Conservation (phyloP, 2,797 vertebrate species). For the Macropodus opercularis region DNA sequence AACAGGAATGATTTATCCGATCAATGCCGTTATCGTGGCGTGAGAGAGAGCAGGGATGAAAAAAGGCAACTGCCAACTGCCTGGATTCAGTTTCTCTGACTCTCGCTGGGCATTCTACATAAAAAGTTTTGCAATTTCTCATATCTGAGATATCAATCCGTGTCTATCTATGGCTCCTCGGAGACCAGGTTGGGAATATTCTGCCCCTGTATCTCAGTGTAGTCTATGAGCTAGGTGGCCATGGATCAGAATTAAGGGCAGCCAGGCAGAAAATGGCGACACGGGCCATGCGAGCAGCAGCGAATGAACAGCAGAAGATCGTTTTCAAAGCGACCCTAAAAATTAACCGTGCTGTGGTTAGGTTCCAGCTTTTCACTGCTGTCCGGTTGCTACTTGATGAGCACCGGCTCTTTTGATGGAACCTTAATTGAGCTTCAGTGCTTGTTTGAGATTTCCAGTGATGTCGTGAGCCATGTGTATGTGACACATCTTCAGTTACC, state of each 20-base stretch:
- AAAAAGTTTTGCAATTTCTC: constrained; percentile 45
- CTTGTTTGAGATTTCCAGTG: constrained; percentile 64
- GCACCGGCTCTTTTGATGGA: constrained; percentile 49
- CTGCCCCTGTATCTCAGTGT: constrained; percentile 39
- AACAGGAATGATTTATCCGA: background rate
- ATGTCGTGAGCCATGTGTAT: constrained; percentile 43
- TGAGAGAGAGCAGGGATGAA: background rate
- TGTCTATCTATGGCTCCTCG: constrained; percentile 40
- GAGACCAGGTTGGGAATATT: constrained; percentile 59
- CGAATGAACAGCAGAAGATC: constrained; percentile 68
- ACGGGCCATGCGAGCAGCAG: constrained; percentile 48
- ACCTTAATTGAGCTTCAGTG: constrained; percentile 69
- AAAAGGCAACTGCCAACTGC: constrained; percentile 1
- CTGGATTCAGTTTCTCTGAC: constrained; percentile 36
- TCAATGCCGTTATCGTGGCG: background rate
- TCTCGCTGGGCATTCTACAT: constrained; percentile 19
- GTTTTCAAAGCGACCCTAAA: constrained; percentile 72
- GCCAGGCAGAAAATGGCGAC: constrained; percentile 80
- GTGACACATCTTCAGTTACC: constrained; percentile 62
- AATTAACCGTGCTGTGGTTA: constrained; percentile 66
- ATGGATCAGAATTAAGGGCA: constrained; percentile 73
- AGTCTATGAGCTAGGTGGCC: constrained; percentile 46
- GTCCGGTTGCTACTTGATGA: constrained; percentile 67
- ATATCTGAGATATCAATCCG: constrained; percentile 48
- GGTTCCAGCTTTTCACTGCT: constrained; percentile 46